phyloP scores from a whole-genome alignment of 2,113 vertebrate species.

The Xenopus laevis region DNA sequence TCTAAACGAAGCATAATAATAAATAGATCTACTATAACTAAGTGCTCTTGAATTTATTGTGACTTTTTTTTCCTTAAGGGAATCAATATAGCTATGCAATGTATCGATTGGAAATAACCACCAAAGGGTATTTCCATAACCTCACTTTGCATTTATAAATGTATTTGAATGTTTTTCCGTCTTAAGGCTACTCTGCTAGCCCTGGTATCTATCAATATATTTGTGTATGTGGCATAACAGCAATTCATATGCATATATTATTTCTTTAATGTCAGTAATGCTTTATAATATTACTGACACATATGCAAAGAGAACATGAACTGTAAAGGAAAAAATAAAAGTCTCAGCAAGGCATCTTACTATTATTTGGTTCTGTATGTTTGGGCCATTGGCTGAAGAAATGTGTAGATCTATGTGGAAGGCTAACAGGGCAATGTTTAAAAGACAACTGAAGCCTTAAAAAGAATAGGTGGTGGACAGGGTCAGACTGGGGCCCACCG shows the following conservation, averaged over 20 bases:
- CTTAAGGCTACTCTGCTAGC: slow-evolving; percentile 13
- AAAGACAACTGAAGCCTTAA: too few species aligned
- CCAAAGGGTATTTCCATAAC: slow-evolving; percentile 53
- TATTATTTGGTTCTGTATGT: too few species aligned
- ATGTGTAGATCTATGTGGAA: too few species aligned
- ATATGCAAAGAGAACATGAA: neutral
- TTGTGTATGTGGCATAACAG: neutral
- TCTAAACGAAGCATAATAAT: slow-evolving; percentile 56
- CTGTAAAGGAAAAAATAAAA: too few species aligned
- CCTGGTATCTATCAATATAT: slow-evolving; percentile 36
- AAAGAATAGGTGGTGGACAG: too few species aligned
- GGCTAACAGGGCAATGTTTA: too few species aligned
- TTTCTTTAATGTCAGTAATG: slow-evolving; percentile 8
- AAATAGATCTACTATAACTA: slow-evolving; percentile 61
- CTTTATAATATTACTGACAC: slow-evolving; percentile 5
- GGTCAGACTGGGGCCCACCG: too few species aligned
- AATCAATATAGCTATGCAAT: slow-evolving; percentile 62
- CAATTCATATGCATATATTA: slow-evolving; percentile 14
- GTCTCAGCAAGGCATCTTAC: too few species aligned
- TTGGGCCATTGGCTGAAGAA: too few species aligned
- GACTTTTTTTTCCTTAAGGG: slow-evolving; percentile 54
- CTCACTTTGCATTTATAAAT: slow-evolving; percentile 41
- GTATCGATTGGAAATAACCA: slow-evolving; percentile 60
- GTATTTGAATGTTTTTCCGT: slow-evolving; percentile 38
- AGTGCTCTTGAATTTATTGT: slow-evolving; percentile 62